Percentiles rank a stretch among this genome's conserved stretches.
These are phyloP conservation scores for Zeugodacus cucurbitae DNA, from an alignment of 1,140 invertebrate species.

Conservation along the genomic window DNA sequence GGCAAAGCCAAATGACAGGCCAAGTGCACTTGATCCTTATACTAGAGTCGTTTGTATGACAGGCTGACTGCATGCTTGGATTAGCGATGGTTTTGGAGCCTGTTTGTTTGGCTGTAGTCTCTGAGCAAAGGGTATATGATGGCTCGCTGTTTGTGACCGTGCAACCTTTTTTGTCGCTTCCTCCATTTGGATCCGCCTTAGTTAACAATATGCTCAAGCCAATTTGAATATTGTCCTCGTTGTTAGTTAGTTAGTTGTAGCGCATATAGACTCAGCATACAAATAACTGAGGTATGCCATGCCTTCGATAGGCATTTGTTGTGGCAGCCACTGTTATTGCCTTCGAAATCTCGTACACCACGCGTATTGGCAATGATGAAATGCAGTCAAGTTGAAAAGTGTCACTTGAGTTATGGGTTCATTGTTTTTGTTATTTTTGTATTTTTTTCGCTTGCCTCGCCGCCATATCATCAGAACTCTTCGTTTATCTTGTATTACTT, in stretches of 20 bases:
- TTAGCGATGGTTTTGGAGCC: background rate
- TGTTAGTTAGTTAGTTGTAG: background rate
- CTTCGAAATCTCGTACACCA: background rate
- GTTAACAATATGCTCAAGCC: slow-evolving; percentile 24
- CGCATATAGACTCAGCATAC: background rate
- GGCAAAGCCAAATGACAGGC: slow-evolving; percentile 20
- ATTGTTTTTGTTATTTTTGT: slow-evolving; percentile 50
- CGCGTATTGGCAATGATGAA: slow-evolving; percentile 54
- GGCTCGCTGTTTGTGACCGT: too few relatives aligned
- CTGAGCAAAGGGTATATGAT: too few relatives aligned
- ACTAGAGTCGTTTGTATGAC: background rate
- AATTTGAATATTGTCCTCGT: slow-evolving; percentile 33
- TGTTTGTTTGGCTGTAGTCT: background rate
- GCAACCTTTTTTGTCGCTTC: background rate
- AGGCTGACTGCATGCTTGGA: background rate
- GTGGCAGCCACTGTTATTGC: background rate
- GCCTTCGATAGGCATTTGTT: background rate
- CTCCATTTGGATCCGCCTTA: background rate
- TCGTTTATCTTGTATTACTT: background rate
- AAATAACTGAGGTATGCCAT: background rate
- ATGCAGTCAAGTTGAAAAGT: slow-evolving; percentile 66
- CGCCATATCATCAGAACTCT: slow-evolving; percentile 47
- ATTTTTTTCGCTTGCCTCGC: slow-evolving; percentile 45
- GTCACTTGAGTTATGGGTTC: slow-evolving; percentile 65
- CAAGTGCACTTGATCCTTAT: slow-evolving; percentile 28